Evolutionary conservation across 2,797 vertebrate genomes (phyloP).

Genomic region (Clarias fuscus): DNA sequence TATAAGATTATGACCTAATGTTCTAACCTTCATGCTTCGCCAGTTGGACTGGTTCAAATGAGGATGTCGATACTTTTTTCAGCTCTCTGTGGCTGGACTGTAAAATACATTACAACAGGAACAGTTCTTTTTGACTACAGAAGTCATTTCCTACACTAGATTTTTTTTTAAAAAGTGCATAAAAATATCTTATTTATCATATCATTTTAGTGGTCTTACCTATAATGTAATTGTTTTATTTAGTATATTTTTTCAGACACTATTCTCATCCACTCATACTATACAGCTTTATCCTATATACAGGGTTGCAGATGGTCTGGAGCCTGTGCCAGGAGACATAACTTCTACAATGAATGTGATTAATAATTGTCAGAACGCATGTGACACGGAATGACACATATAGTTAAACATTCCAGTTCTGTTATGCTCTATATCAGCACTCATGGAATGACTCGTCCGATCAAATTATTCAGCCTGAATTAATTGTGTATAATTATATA

Average conservation of each 20-base stretch:
- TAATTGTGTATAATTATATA: background rate
- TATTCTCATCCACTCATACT: too few relatives aligned
- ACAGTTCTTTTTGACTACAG: background rate
- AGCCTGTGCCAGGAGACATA: too few relatives aligned
- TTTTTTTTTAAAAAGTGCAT: background rate
- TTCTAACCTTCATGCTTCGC: conserved; percentile 18
- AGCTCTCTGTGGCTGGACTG: background rate
- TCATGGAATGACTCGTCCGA: too few relatives aligned
- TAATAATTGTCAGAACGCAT: too few relatives aligned
- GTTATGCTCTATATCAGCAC: too few relatives aligned
- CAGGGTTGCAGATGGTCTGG: too few relatives aligned
- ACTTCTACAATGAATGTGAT: too few relatives aligned
- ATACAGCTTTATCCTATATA: too few relatives aligned
- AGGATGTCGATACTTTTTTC: conserved; percentile 7
- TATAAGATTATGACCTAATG: background rate
- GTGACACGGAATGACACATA: too few relatives aligned
- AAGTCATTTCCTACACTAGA: conserved; percentile 16
- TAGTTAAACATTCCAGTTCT: too few relatives aligned
- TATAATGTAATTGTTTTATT: background rate
- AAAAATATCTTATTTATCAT: background rate
- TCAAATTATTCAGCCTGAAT: too few relatives aligned
- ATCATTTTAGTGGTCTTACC: background rate
- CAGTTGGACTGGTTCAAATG: conserved; percentile 27
- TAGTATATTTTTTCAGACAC: too few relatives aligned
- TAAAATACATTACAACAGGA: conserved; percentile 14